Evolutionary conservation across 2,888 invertebrate species (phyloP), one percentile per base, ranked within the genome.

Genomic region (Labia minor): DNA sequence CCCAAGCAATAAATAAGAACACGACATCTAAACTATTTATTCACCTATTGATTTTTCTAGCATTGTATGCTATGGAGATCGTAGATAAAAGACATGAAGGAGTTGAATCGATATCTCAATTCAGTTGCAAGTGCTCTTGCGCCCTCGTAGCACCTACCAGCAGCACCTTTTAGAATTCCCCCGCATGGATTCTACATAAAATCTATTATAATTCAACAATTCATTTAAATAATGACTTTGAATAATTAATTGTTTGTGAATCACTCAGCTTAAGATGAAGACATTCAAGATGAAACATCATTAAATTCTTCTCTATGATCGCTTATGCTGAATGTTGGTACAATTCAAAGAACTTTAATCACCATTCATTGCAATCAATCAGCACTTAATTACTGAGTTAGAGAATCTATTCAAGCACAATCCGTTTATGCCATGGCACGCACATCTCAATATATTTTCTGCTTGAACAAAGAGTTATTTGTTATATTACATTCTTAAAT

Each of bases 11-110:
- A 49, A 49, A 49, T 49, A 49, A 49, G 49, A 49, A 11, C 49
- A 49, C 49, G 49, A 16, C 49, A 49, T 49, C 49, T 49, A 49
- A 49, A 49, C 49, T 49, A 49, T 49, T 49, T 49, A 49, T 49
- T 49, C 49, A n/a, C 8, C 14, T 49, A 49, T 49, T 49, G 49
- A 49, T 49, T 49, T n/a, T 49, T 49, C 16, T 49, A 49, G 49
- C 16, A 10, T 49, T 49, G 49, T 49, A 49, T 49, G 49, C 49
- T 49, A 11, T 49, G n/a, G n/a, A 49, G 49, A 49, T 49, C 49
- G 6, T 16, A 49, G 49, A 49, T 49, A 49, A 26, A 26, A 49
- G 49, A 49, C 49, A 49, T 49, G 16, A 14, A n/a, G 14, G n/a
- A 49, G 49, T 11, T 10, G 49, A 49, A 49, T 49, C 49, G 49